A percentile compares a stretch with the other conserved stretches of the same genome.
phyloP scores from a whole-genome alignment of 2,113 vertebrate genomes.

The Furnarius figulus region DNA sequence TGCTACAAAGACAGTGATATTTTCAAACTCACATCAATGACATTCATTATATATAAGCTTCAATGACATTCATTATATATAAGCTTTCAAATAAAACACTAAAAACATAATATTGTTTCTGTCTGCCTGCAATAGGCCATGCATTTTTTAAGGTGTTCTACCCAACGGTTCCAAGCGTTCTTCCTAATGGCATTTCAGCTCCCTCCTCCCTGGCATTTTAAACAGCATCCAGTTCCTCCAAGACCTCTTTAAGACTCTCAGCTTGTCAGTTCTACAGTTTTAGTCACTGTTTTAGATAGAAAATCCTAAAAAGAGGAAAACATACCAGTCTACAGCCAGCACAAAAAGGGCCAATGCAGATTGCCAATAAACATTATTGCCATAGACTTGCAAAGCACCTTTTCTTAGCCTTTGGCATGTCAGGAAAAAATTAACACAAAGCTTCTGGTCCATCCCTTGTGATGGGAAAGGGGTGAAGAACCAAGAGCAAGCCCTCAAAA shows the following conservation, averaged over 20 bases:
- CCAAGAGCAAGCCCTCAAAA: neutral
- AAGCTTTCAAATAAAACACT: neutral
- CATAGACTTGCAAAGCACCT: neutral
- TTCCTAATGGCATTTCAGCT: neutral
- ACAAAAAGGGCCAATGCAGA: neutral
- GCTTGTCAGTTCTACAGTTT: neutral
- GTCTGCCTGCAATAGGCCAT: neutral
- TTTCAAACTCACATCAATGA: neutral
- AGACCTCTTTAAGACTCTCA: neutral
- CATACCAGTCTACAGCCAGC: neutral
- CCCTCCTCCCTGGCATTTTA: neutral
- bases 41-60: neutral
- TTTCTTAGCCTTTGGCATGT: neutral
- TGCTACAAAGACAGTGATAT: neutral
- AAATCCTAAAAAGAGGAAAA: neutral
- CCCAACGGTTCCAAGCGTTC: neutral
- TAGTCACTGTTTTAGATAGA: neutral
- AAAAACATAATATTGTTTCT: neutral
- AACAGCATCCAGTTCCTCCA: neutral
- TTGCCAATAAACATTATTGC: neutral
- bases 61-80: neutral
- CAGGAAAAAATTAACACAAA: neutral
- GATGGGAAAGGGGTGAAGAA: neutral
- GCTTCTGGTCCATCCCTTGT: neutral
- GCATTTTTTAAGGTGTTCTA: neutral